phyloP scores from a whole-genome alignment of 1,140 invertebrate genomes.

The Ceratina calcarata region DNA sequence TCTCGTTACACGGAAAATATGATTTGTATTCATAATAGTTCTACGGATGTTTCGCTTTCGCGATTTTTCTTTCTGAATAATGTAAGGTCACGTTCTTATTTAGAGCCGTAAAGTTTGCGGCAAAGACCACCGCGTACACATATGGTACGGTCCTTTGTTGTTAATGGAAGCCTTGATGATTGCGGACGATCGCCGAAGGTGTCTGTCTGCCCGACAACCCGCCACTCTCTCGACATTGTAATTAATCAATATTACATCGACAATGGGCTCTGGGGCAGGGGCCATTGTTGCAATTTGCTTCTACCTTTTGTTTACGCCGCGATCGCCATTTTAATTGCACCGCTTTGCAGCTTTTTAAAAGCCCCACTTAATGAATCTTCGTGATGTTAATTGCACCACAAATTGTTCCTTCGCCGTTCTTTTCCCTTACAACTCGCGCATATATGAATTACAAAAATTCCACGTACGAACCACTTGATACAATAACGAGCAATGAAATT shows the following conservation, averaged over 20 bases:
- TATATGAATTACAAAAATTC: not conserved
- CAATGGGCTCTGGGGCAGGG: constrained; percentile 65
- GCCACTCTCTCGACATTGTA: constrained; percentile 48
- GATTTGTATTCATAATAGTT: constrained; percentile 1
- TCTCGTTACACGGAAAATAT: constrained; percentile 24
- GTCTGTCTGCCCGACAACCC: constrained; percentile 35
- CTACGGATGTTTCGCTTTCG: constrained; percentile 3
- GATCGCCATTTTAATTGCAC: constrained; percentile 71
- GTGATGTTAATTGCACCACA: constrained; percentile 11
- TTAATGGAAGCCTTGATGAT: constrained; percentile 69
- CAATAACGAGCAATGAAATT: not conserved
- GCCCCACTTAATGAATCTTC: constrained; percentile 25
- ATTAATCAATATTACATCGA: constrained; percentile 78
- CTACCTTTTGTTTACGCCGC: constrained; percentile 54
- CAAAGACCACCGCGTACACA: constrained; percentile 13
- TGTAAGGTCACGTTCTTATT: no score
- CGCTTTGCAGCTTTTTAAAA: constrained; percentile 56
- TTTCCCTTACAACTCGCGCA: not conserved
- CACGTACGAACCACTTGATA: not conserved
- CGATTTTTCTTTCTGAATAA: not conserved
- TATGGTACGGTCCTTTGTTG: constrained; percentile 33
- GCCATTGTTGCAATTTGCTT: constrained; percentile 73
- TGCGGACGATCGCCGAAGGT: constrained; percentile 44
- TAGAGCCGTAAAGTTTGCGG: constrained; percentile 3
- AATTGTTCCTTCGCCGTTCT: not conserved